Percentiles rank a stretch among this genome's conserved stretches.
Conservation (phyloP, 2,888 invertebrate genomes). For the Thereva nobilitata region DNA sequence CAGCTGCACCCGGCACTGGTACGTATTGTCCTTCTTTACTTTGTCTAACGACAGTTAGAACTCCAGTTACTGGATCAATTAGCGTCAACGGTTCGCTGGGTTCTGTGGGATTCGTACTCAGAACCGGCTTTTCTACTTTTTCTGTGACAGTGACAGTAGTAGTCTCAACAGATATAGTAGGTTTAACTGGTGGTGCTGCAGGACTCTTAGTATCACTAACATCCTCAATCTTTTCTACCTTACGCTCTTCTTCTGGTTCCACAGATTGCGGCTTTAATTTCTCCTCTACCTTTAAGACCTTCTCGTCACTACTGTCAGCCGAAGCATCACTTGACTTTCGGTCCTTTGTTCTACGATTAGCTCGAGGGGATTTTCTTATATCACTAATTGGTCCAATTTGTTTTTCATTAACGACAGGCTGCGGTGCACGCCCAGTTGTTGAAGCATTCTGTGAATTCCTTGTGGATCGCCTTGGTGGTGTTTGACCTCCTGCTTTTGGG, state of each 20-base stretch:
- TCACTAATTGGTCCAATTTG: slow-evolving; percentile 47
- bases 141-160: slow-evolving; percentile 27
- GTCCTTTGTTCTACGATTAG: slow-evolving; percentile 66
- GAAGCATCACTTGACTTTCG: slow-evolving; percentile 70
- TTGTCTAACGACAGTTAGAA: slow-evolving; percentile 70
- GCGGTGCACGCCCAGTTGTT: slow-evolving; percentile 37
- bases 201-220: not conserved
- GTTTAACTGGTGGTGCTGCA: slow-evolving; percentile 3
- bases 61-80: slow-evolving; percentile 76
- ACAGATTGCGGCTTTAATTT: slow-evolving; percentile 39
- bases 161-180: slow-evolving; percentile 19
- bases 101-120: not conserved
- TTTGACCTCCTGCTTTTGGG: slow-evolving; percentile 53
- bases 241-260: slow-evolving; percentile 43
- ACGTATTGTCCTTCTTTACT: slow-evolving; percentile 72
- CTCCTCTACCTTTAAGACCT: slow-evolving; percentile 47
- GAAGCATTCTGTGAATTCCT: slow-evolving; percentile 56
- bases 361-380: slow-evolving; percentile 68
- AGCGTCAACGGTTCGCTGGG: slow-evolving; percentile 65
- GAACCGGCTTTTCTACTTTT: slow-evolving; percentile 3
- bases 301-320: slow-evolving; percentile 67
- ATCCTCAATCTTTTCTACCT: slow-evolving; percentile 49
- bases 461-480: slow-evolving; percentile 56
- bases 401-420: slow-evolving; percentile 25
- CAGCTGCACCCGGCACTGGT: slow-evolving; percentile 57